A percentile compares a stretch with the other conserved stretches of the same genome.
phyloP scores from a whole-genome alignment of 2,797 vertebrate species.

The Anguilla obscura region DNA sequence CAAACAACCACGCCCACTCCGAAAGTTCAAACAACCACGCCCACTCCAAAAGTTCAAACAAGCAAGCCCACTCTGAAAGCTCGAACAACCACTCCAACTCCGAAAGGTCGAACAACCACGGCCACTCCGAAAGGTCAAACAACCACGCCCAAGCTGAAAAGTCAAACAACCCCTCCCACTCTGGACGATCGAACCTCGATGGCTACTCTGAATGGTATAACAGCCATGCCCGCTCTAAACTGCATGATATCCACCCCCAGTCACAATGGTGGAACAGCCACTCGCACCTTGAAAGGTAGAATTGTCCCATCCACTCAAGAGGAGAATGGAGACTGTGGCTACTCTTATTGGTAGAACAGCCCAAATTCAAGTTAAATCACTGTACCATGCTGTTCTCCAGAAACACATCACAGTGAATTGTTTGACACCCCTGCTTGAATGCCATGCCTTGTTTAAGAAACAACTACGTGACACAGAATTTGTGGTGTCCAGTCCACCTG shows the following conservation, averaged over 20 bases:
- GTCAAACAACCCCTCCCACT: not conserved
- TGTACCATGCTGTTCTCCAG: not conserved
- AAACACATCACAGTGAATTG: not conserved
- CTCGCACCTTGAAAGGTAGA: conserved; percentile 33
- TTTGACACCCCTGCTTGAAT: not conserved
- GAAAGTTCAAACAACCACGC: conserved; percentile 44
- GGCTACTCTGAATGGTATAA: no score
- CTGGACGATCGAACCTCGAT: no score
- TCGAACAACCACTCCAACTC: conserved; percentile 49
- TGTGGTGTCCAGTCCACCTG: not conserved
- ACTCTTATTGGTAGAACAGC: conserved; percentile 52
- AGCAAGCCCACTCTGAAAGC: conserved; percentile 42
- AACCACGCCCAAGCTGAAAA: conserved; percentile 36
- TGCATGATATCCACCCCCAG: no score
- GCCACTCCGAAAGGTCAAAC: conserved; percentile 32
- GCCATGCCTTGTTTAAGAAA: not conserved
- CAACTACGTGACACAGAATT: no score
- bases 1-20: conserved; percentile 46
- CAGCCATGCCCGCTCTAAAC: no score
- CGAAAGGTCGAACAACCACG: conserved; percentile 35
- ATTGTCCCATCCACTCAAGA: not conserved
- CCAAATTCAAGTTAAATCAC: not conserved
- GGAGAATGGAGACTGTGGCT: conserved; percentile 47
- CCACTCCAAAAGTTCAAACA: conserved; percentile 45
- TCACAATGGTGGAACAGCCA: conserved; percentile 38